Percentiles rank a stretch among this genome's conserved stretches.
Conservation (phyloP, 2,888 invertebrate species). For the Tiphia femorata region DNA sequence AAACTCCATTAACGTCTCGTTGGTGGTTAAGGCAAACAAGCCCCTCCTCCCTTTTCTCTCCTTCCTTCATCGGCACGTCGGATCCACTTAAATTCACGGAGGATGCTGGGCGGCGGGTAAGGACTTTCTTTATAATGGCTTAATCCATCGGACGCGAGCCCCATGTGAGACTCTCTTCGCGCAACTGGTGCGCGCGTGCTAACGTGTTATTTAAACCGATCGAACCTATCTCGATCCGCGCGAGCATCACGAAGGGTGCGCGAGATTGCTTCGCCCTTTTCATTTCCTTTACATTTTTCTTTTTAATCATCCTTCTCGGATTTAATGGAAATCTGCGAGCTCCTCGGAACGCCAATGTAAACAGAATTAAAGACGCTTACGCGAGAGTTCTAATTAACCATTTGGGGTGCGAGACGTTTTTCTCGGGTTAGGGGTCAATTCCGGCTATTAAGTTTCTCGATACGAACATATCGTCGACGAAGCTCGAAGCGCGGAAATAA, state of each 20-base stretch:
- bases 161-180: conserved; percentile 30
- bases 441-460: no score
- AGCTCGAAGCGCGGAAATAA: no score
- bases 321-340: conserved; percentile 26
- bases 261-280: conserved; percentile 38
- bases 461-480: no score
- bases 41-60: conserved; percentile 7
- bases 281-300: no score
- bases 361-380: conserved; percentile 47
- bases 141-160: no score
- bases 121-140: conserved; percentile 48
- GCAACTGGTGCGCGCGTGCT: conserved; percentile 29
- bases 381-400: no score
- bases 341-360: conserved; percentile 31
- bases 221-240: conserved; percentile 23
- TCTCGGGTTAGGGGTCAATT: no score
- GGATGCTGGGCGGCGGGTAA: conserved; percentile 2
- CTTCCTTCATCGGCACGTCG: conserved; percentile 23
- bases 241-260: conserved; percentile 17
- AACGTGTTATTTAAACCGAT: conserved; percentile 56
- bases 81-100: conserved; percentile 22
- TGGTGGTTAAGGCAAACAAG: conserved; percentile 41
- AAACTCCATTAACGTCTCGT: conserved; percentile 29
- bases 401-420: no score
- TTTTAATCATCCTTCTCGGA: conserved; percentile 11